These are phyloP conservation scores for Acrocyrtus sp. DNA, from an alignment of 2,888 invertebrate species.

Conservation along the genomic window DNA sequence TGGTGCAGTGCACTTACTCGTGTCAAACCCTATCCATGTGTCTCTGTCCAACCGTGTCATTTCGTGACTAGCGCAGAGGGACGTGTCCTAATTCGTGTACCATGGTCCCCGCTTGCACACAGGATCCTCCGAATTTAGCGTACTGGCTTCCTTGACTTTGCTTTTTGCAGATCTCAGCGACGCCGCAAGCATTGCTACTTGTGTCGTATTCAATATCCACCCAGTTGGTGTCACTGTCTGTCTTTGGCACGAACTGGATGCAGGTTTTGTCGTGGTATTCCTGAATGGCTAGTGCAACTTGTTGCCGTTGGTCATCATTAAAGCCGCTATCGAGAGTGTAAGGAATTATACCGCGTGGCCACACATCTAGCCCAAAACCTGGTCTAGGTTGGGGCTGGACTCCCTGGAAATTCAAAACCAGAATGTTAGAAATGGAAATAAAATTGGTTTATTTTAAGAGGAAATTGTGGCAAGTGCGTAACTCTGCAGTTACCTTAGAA, in stretches of 20 bases:
- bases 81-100: conserved; percentile 48
- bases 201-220: conserved; percentile 60
- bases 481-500: too few relatives aligned
- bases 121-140: conserved; percentile 61
- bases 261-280: conserved; percentile 59
- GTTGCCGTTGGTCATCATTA: conserved; percentile 48
- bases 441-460: background rate
- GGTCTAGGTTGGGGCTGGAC: conserved; percentile 50
- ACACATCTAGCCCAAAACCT: conserved; percentile 58
- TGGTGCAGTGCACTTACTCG: conserved; percentile 54
- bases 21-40: conserved; percentile 57
- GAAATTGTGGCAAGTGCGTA: background rate
- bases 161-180: conserved; percentile 55
- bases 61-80: conserved; percentile 56
- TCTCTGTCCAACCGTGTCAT: conserved; percentile 59
- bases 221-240: conserved; percentile 50
- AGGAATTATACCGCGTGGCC: conserved; percentile 60
- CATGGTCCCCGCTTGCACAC: conserved; percentile 59
- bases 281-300: conserved; percentile 58
- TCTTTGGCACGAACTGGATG: conserved; percentile 58
- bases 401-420: too few relatives aligned
- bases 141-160: conserved; percentile 59
- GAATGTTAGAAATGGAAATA: conserved; percentile 11
- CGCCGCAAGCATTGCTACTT: conserved; percentile 50
- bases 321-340: conserved; percentile 60